Evolutionary conservation across 2,113 vertebrate species (phyloP).

Genomic region (Myxocyprinus asiaticus): DNA sequence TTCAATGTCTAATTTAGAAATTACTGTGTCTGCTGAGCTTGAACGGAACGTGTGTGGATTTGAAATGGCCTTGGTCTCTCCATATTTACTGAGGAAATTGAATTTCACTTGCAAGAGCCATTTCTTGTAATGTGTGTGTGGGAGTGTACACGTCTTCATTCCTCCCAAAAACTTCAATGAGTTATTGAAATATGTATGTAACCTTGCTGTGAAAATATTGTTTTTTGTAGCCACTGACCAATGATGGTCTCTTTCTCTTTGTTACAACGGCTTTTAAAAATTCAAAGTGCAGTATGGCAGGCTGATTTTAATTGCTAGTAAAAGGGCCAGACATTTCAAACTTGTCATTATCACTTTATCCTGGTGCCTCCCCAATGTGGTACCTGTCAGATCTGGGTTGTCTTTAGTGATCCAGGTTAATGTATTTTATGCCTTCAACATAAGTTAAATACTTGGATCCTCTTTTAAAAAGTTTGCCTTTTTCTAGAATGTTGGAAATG

Average conservation of each 20-base stretch:
- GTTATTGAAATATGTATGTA: neutral
- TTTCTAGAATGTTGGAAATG: neutral
- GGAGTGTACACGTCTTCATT: neutral
- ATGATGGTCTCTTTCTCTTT: neutral
- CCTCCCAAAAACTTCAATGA: neutral
- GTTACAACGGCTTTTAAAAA: neutral
- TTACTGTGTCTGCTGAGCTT: no score
- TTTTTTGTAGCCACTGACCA: neutral
- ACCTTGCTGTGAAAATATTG: neutral
- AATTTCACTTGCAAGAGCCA: no score
- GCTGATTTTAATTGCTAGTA: constrained; percentile 34
- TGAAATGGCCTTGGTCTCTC: no score
- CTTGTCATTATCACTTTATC: constrained; percentile 29
- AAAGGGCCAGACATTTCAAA: constrained; percentile 15
- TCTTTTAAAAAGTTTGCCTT: neutral
- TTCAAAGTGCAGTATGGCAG: neutral
- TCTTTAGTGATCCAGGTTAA: neutral
- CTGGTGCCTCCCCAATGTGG: neutral
- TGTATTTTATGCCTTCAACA: neutral
- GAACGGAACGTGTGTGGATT: no score
- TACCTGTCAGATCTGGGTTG: constrained; percentile 24
- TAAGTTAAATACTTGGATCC: constrained; percentile 4
- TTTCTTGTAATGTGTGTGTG: neutral
- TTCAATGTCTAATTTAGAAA: no score
- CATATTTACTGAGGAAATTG: no score